Evolutionary conservation across 92 coral and sea anemone genomes (phyloP).

Genomic region (Phenganax stokvisi): DNA sequence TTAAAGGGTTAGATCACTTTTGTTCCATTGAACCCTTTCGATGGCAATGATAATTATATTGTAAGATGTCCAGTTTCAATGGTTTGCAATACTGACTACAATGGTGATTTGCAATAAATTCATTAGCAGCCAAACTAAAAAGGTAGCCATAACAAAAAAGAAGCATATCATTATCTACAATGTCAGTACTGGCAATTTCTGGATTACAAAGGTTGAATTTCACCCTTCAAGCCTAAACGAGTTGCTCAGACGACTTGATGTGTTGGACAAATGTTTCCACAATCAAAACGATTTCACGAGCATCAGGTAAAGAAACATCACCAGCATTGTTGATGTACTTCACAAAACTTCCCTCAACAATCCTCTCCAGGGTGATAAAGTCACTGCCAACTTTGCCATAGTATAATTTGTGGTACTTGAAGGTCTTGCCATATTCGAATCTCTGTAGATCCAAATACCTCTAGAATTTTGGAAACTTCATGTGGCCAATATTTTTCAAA

Average conservation of each 20-base stretch:
- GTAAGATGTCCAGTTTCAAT: constrained; percentile 5
- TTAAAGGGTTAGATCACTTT: not conserved
- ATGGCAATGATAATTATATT: not conserved
- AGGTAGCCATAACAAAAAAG: constrained; percentile 58
- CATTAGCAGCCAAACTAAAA: constrained; percentile 38
- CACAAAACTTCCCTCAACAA: constrained; percentile 44
- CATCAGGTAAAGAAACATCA: constrained; percentile 33
- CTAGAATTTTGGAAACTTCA: constrained; percentile 39
- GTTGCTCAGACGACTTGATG: constrained; percentile 36
- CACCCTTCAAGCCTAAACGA: constrained; percentile 32
- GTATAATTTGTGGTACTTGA: constrained; percentile 52
- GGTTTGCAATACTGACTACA: constrained; percentile 44
- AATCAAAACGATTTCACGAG: constrained; percentile 19
- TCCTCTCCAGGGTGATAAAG: constrained; percentile 48
- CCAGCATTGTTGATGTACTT: constrained; percentile 63
- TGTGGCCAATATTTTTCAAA: constrained; percentile 47
- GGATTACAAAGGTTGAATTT: constrained; percentile 28
- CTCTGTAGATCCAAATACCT: constrained; percentile 35
- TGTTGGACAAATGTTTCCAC: constrained; percentile 40
- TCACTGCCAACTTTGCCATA: constrained; percentile 52
- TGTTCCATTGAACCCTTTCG: not conserved
- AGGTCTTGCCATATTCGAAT: constrained; percentile 42
- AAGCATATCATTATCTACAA: constrained; percentile 19
- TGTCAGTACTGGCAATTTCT: constrained; percentile 32
- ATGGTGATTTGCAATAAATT: constrained; percentile 40